Conservation (phyloP, 2,888 invertebrate genomes). For the Daptonema setosum region DNA sequence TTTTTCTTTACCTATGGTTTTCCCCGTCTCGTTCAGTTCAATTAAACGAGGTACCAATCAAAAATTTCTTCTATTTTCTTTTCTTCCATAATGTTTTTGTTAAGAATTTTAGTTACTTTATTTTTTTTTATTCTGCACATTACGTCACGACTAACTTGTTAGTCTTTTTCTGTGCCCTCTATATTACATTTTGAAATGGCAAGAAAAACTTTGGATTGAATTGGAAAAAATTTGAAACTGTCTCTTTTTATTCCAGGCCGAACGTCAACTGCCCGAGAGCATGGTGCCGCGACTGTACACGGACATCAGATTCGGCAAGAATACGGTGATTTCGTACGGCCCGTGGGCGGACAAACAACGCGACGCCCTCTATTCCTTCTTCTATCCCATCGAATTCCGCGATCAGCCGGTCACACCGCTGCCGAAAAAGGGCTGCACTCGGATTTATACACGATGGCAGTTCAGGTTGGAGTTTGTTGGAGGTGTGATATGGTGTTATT, state of each 20-base stretch:
- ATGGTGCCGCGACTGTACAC: constrained; percentile 21
- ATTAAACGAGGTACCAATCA: no score
- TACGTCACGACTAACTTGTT: no score
- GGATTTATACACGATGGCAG: no score
- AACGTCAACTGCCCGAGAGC: constrained; percentile 11
- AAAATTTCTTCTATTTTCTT: background rate
- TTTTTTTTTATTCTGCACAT: background rate
- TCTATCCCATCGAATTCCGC: constrained; percentile 47
- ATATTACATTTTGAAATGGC: background rate
- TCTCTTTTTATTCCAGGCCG: constrained; percentile 7
- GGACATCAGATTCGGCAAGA: constrained; percentile 50
- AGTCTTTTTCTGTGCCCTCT: no score
- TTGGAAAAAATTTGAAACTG: background rate
- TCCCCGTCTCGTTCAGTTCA: no score
- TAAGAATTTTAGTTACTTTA: background rate
- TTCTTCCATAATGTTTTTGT: background rate
- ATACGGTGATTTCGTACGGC: constrained; percentile 85
- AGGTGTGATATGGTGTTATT: no score
- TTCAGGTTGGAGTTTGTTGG: no score
- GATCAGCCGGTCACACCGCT: constrained; percentile 12
- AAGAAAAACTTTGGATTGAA: background rate
- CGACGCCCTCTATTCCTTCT: constrained; percentile 78
- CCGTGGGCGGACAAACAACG: constrained; percentile 96
- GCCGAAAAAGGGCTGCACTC: constrained; percentile 12
- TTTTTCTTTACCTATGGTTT: no score